phyloP scores from a whole-genome alignment of 2,888 invertebrate genomes.

The Mimachlamys varia region DNA sequence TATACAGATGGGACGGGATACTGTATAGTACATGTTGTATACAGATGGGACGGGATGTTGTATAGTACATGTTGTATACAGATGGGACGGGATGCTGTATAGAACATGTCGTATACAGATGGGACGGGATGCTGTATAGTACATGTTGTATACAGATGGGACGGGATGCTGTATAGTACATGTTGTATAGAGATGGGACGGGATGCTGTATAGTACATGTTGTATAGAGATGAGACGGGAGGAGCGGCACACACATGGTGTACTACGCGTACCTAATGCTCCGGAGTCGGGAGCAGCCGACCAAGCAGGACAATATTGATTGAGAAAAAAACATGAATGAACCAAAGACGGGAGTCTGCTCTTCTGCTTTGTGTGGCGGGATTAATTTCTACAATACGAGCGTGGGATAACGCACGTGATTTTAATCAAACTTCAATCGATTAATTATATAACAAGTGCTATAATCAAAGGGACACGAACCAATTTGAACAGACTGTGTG shows the following conservation, averaged over 20 bases:
- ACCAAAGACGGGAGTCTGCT: not conserved
- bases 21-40: too few relatives aligned
- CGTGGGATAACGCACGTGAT: constrained; percentile 1
- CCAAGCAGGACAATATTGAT: constrained; percentile 19
- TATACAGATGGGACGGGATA: too few relatives aligned
- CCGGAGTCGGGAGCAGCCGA: not conserved
- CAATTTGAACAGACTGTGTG: not conserved
- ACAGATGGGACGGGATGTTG: too few relatives aligned
- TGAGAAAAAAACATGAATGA: constrained; percentile 14
- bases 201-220: not conserved
- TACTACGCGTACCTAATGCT: not conserved
- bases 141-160: too few relatives aligned
- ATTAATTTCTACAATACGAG: not conserved
- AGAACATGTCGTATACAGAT: not conserved
- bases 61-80: not conserved
- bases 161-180: too few relatives aligned
- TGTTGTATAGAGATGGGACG: too few relatives aligned
- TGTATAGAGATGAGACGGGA: too few relatives aligned
- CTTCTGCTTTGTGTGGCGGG: constrained; percentile 3
- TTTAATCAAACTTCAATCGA: not conserved
- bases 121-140: too few relatives aligned
- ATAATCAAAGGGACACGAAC: not conserved
- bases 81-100: too few relatives aligned
- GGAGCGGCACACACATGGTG: not conserved
- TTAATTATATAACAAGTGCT: not conserved